These are phyloP conservation scores for Nothura maculosa DNA, from an alignment of 2,797 vertebrate genomes.

Conservation along the genomic window DNA sequence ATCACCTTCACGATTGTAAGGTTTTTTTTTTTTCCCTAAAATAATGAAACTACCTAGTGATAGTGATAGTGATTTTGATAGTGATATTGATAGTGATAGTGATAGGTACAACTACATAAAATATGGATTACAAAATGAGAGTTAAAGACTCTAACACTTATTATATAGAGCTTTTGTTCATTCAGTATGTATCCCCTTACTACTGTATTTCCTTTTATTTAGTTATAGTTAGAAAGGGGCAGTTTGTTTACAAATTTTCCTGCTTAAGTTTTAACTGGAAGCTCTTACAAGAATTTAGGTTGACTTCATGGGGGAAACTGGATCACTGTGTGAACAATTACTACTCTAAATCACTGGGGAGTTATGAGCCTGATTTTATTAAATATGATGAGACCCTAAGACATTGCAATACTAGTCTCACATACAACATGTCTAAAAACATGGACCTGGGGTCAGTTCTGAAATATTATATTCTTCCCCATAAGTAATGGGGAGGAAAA, in stretches of 20 bases:
- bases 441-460: not conserved
- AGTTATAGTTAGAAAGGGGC: not conserved
- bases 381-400: conserved; percentile 21
- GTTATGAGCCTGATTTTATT: conserved; percentile 9
- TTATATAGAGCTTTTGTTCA: fast-evolving
- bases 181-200: not conserved
- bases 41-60: not conserved
- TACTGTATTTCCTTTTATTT: not conserved
- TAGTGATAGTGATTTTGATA: not conserved
- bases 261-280: not conserved
- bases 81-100: no score
- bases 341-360: conserved; percentile 3
- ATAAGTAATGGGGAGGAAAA: not conserved
- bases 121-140: not conserved
- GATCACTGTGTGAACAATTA: not conserved
- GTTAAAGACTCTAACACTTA: not conserved
- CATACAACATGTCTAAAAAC: conserved; percentile 15
- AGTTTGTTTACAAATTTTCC: not conserved
- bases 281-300: not conserved
- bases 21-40: not conserved
- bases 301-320: not conserved
- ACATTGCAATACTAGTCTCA: not conserved
- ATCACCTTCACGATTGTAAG: fast-evolving
- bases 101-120: not conserved
- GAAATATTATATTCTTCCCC: not conserved